A percentile compares a stretch with the other conserved stretches of the same genome.
Conservation (phyloP, 2,888 invertebrate genomes). For the Lordiphosa fenestrarum region DNA sequence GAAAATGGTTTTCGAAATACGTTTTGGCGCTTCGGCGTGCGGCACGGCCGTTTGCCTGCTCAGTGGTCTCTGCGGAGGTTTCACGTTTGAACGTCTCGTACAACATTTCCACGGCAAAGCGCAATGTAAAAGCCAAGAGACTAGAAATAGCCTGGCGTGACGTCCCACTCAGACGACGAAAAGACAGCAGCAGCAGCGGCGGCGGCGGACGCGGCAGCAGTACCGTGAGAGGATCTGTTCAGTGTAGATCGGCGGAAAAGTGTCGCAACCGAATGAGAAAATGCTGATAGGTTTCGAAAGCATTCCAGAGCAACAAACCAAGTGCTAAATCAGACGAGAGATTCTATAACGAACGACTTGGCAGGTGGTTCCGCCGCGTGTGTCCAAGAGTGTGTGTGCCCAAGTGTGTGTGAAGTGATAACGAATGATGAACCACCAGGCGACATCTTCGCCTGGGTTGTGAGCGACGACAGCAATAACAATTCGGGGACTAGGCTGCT, state of each 20-base stretch:
- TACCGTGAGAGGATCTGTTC: constrained; percentile 33
- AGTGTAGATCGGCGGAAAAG: constrained; percentile 14
- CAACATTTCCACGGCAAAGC: constrained; percentile 68
- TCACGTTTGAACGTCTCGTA: constrained; percentile 78
- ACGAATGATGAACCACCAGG: constrained; percentile 11
- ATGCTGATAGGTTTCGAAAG: constrained; percentile 26
- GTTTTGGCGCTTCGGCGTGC: constrained; percentile 22
- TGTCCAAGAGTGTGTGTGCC: background rate
- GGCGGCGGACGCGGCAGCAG: constrained; percentile 19
- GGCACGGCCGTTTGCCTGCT: constrained; percentile 48
- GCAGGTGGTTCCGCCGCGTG: constrained; percentile 14
- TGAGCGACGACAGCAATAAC: background rate
- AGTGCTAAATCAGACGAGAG: constrained; percentile 29
- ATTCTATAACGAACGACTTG: constrained; percentile 24
- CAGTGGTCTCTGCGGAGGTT: constrained; percentile 81
- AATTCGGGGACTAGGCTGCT: constrained; percentile 16
- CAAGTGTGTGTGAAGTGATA: constrained; percentile 1
- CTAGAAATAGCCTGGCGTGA: constrained; percentile 71
- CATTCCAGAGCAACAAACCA: constrained; percentile 28
- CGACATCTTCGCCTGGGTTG: constrained; percentile 6
- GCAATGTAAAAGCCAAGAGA: constrained; percentile 71
- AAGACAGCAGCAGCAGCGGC: constrained; percentile 25
- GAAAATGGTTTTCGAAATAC: constrained; percentile 33
- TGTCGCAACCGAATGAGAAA: constrained; percentile 11
- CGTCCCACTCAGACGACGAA: constrained; percentile 49